These are phyloP conservation scores for Notiomystis cincta DNA, from an alignment of 2,113 vertebrate genomes.

Conservation along the genomic window DNA sequence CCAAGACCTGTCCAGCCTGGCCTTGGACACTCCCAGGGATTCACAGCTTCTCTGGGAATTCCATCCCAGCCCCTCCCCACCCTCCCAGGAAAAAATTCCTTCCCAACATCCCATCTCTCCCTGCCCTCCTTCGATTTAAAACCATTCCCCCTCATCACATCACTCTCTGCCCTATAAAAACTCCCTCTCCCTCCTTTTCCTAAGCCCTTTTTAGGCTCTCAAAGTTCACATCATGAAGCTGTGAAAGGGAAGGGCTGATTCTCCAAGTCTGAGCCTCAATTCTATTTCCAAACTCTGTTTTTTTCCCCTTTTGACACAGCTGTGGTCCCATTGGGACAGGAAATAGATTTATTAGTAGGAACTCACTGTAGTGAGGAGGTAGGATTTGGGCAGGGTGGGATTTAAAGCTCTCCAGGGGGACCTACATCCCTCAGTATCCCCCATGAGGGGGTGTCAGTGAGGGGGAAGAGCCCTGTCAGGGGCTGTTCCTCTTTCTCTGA, in stretches of 20 bases:
- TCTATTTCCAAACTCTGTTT: neutral
- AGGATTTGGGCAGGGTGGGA: neutral
- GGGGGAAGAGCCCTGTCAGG: neutral
- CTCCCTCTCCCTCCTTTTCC: neutral
- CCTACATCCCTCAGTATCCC: neutral
- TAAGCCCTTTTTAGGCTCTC: rapidly evolving
- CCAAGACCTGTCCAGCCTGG: neutral
- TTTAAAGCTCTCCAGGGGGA: neutral
- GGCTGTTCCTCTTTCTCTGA: neutral
- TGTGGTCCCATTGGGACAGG: too few relatives aligned
- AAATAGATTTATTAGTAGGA: neutral
- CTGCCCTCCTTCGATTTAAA: rapidly evolving
- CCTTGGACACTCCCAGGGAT: neutral
- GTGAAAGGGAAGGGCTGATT: neutral
- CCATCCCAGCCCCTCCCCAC: neutral
- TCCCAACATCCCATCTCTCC: rapidly evolving
- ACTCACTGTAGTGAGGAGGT: neutral
- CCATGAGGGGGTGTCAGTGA: neutral
- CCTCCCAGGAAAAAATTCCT: neutral
- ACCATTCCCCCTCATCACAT: neutral
- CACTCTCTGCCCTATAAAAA: neutral
- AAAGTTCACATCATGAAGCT: neutral
- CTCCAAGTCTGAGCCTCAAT: neutral
- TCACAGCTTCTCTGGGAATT: neutral
- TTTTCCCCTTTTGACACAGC: neutral